These are phyloP conservation scores for Erythrocercus mccallii DNA, from an alignment of 2,113 vertebrate genomes.

Conservation along the genomic window DNA sequence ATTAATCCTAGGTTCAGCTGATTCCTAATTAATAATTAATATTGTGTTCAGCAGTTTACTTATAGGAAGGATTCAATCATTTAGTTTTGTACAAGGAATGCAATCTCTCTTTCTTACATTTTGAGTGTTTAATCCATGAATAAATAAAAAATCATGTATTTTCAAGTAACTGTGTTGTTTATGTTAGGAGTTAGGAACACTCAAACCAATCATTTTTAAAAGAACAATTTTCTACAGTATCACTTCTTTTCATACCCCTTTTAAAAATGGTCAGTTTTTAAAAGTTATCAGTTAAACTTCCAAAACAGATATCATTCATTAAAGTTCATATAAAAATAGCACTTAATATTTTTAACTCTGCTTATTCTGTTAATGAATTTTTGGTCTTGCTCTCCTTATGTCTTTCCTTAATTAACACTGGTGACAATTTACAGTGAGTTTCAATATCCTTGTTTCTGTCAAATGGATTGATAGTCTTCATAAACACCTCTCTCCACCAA, in stretches of 20 bases:
- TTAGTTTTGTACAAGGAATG: not conserved
- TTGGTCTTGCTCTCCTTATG: not conserved
- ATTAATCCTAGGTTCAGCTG: conserved; percentile 6
- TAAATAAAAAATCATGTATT: not conserved
- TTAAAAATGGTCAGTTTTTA: not conserved
- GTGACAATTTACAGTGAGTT: not conserved
- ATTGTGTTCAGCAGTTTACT: not conserved
- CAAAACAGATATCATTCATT: not conserved
- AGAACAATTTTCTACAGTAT: not conserved
- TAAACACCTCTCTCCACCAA: not conserved
- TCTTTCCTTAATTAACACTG: not conserved
- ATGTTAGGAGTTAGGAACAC: not conserved
- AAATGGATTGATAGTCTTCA: not conserved
- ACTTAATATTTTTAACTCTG: not conserved
- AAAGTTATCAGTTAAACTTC: not conserved
- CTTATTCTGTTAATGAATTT: not conserved
- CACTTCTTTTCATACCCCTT: not conserved
- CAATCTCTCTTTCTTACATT: not conserved
- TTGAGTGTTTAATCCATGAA: not conserved
- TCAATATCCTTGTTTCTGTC: not conserved
- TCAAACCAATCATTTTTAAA: not conserved
- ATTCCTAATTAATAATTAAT: conserved; percentile 43
- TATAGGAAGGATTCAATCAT: not conserved
- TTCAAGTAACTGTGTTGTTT: not conserved
- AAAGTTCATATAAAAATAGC: not conserved